Evolutionary conservation across 2,888 invertebrate species (phyloP), one percentile per base, ranked within the genome.

Genomic region (Amblyteles armatorius): DNA sequence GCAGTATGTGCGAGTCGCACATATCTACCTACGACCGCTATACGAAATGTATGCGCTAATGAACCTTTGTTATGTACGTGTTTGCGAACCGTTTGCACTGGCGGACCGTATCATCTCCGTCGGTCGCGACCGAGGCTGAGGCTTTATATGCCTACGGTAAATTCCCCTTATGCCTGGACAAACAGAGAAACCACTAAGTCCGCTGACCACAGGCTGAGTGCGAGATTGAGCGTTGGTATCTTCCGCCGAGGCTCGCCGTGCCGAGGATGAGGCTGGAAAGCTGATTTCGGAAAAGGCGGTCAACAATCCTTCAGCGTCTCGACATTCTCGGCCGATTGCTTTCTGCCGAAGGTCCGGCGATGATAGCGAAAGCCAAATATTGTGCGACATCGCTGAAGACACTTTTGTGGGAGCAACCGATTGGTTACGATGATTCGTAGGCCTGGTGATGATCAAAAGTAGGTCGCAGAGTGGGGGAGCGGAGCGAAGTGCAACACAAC

Each of bases 21-120:
- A 55, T 65, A 60, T 79, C 68, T 63, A 74, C 68, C 57, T 73
- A 69, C 73, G 60, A 60, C 50, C 67, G 52, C 73, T 50, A 78
- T 63, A 78, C 69, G 68, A 74, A 69, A 36, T 68, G 79, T 74
- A 55, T 74, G 63, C 73, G 69, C 79, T 83, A 83, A 83, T 79
- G 83, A 83, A 83, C 52, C 79, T 83, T 83, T 83, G 83, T 83
- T 83, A 79, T 63, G 69, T 50, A 69, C 79, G 83, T 79, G 83
- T 83, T 83, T 79, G 79, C 63, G 73, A 68, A 69, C 68, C 79
- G 73, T 83, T 79, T 69, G 69, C 57, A 63, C 73, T 19, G 60
- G 60, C 50, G 40, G 68, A 73, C 63, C 60, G 3, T 4, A 48
- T 16, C 44, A 1, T 16, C 44, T 48, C 1, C 44, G 44, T 48